Evolutionary conservation across 2,888 invertebrate genomes (phyloP), one percentile per base, ranked within the genome.

Genomic region (Malacosoma neustria): DNA sequence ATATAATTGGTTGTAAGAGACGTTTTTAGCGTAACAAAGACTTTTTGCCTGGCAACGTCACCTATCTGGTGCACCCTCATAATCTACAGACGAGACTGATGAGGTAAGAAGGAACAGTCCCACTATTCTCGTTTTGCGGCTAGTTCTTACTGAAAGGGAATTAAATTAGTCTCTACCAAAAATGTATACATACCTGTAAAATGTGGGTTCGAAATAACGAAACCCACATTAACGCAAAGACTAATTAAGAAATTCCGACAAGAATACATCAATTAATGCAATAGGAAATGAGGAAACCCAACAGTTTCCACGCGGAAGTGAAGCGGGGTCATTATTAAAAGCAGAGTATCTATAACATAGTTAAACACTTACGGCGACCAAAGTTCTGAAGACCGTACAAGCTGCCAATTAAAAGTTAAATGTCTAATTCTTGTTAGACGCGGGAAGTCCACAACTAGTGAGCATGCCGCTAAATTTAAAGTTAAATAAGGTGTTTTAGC

Each of bases 361-460:
- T 80, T 74, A 72, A 72, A 82, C 80, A 79, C 77, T 79, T 76
- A 80, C 74, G 61, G 34, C 65, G 62, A 61, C 71, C 61, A 72
- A 74, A 74, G 81, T 79, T 57, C 70, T 65, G 75, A 81, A 77
- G 71, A 79, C 72, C 73, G 70, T 72, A 84, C 84, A 82, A 81
- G 80, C 77, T 63, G 60, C 82, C 84, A 84, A 84, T 84, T 84
- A 84, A 84, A 84, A 84, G 82, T 84, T 84, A 80, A 84, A 84
- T 84, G 84, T 76, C 79, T 81, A 77, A 82, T 81, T 81, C 84
- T 84, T 84, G 84, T 84, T 73, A 74, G 70, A 72, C 63, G 67
- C 65, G 65, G 75, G 66, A 79, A 80, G 73, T 76, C 72, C 68
- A 64, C 63, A 74, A 74, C 79, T 75, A 79, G 63, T 64, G 49